Base-by-base conservation (phyloP, 2,888 invertebrate genomes). In the Sesia bembeciformis region DNA sequence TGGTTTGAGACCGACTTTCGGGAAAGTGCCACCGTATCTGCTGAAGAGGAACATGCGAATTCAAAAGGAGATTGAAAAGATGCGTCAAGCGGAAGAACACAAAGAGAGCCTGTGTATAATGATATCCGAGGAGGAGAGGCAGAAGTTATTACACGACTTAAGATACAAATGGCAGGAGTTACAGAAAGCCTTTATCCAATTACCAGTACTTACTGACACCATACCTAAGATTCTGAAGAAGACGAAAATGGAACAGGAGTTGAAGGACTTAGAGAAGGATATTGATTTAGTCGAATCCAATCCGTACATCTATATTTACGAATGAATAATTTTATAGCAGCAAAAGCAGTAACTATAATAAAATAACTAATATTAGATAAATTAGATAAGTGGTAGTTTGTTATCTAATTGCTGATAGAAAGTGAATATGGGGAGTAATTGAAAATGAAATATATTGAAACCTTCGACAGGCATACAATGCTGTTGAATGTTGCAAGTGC, bases 171-270 rank as follows among this genome's bases (percentile, higher is more conserved):
- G 97, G 94, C 92, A 93, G 58, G 91, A 95, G 64, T 84, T 95
- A 74, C 96, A 96, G 78, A 93, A 93, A 64, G 91, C 92, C 38
- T 97, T 95, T 75, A 94, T 96, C 64, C 91, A 94, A 53, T 84
- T 97, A 54, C 96, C 97, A 0, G 93, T 97, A 74, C 87, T 96
- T n/a, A 96, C 95, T 0, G 97, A 97, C 71, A 97, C 97, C 0
- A 91, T 93, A 7, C 94, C 96, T 0, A 97, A 97, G 84, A 93
- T 94, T 53, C 88, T 93, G 55, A 91, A 93, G 58, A 97, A 97
- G 83, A 90, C 92, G 4, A 93, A 93, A 69, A 90, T 97, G 79
- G 97, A 97, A 76, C 90, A 92, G 6, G 93, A 94, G 59, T 85
- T 98, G 62, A 92, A 92, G 53, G 93, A 95, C 66, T 78, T 97